A percentile compares a stretch with the other conserved stretches of the same genome.
These are phyloP conservation scores for Perithous albicinctus DNA, from an alignment of 2,888 invertebrate species.

Conservation along the genomic window DNA sequence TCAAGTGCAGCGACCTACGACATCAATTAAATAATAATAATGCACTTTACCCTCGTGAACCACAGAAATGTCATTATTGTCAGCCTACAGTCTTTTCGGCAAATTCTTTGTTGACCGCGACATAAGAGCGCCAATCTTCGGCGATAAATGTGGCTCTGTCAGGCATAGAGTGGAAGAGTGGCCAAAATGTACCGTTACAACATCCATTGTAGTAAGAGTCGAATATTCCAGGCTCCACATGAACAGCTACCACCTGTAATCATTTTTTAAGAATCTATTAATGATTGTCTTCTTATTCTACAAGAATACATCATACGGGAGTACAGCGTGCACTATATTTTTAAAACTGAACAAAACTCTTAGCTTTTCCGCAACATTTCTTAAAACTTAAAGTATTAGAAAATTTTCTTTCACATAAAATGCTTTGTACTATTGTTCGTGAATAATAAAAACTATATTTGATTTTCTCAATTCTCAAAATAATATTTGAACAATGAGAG, in stretches of 20 bases:
- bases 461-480: too few species aligned
- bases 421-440: too few species aligned
- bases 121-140: conserved; percentile 94
- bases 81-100: conserved; percentile 90
- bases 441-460: too few species aligned
- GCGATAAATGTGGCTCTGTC: conserved; percentile 93
- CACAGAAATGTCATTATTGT: background rate
- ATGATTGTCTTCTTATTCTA: too few species aligned
- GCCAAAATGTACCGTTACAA: conserved; percentile 97
- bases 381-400: too few species aligned
- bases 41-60: background rate
- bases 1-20: conserved; percentile 79
- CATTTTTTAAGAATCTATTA: conserved; percentile 15
- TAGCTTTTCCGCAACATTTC: too few species aligned
- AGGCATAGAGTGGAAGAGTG: conserved; percentile 96
- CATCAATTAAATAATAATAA: conserved; percentile 22
- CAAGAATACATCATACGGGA: too few species aligned
- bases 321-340: too few species aligned
- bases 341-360: too few species aligned
- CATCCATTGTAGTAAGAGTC: conserved; percentile 97
- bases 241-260: conserved; percentile 91
- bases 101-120: conserved; percentile 92
- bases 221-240: conserved; percentile 91
- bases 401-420: too few species aligned
- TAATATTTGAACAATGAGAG: too few species aligned